phyloP scores from a whole-genome alignment of 2,113 vertebrate species.

The Mionectes macconnelli region DNA sequence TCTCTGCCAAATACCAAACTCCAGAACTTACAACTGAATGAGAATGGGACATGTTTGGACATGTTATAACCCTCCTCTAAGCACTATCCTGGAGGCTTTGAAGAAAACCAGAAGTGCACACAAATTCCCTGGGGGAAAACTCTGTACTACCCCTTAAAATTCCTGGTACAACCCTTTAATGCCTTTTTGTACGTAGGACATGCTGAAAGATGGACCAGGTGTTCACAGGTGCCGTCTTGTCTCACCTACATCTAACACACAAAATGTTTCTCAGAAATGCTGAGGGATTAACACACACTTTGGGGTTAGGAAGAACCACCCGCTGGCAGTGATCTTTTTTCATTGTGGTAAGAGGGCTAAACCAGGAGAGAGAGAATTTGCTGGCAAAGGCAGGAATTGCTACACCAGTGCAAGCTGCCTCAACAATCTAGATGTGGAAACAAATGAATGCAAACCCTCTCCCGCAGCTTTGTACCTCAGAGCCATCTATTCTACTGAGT shows the following conservation, averaged over 20 bases:
- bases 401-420: neutral
- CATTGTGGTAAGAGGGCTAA: neutral
- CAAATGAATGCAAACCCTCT: neutral
- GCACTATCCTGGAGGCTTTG: neutral
- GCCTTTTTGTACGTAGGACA: neutral
- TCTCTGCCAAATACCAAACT: neutral
- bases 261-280: neutral
- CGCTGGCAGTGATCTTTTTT: neutral
- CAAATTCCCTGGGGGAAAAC: neutral
- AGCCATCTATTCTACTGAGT: neutral
- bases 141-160: neutral
- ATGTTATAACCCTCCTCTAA: neutral
- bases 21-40: neutral
- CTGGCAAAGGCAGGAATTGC: neutral
- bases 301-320: neutral
- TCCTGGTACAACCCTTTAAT: neutral
- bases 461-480: fast-evolving
- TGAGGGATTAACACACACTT: neutral
- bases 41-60: neutral
- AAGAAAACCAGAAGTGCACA: neutral
- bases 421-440: neutral
- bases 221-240: neutral
- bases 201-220: neutral
- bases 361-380: neutral
- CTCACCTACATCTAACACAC: neutral